These are phyloP conservation scores for Congeria kusceri DNA, from an alignment of 2,888 invertebrate species.

Conservation along the genomic window DNA sequence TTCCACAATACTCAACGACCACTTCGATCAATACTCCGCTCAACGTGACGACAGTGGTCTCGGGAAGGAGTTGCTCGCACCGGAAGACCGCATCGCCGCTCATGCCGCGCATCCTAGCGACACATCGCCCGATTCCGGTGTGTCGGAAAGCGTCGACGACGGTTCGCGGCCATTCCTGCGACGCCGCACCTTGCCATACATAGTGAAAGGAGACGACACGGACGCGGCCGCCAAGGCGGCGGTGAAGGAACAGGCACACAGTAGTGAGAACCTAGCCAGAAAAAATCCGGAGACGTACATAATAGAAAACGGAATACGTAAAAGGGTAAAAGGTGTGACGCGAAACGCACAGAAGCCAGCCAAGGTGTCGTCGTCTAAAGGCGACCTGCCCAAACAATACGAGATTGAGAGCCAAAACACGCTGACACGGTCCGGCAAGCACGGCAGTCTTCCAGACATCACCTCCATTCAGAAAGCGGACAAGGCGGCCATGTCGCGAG, in stretches of 20 bases:
- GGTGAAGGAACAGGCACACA: slow-evolving; percentile 76
- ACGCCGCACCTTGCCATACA: slow-evolving; percentile 83
- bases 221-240: slow-evolving; percentile 52
- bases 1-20: slow-evolving; percentile 84
- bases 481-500: slow-evolving; percentile 94
- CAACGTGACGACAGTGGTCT: slow-evolving; percentile 80
- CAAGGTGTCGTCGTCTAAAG: slow-evolving; percentile 86
- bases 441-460: slow-evolving; percentile 96
- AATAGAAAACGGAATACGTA: slow-evolving; percentile 84
- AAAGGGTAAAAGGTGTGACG: slow-evolving; percentile 81
- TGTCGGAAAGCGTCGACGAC: slow-evolving; percentile 80
- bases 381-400: slow-evolving; percentile 88
- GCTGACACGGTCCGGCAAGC: slow-evolving; percentile 66
- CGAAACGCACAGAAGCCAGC: slow-evolving; percentile 58
- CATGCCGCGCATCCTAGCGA: slow-evolving; percentile 67
- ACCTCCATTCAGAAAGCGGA: slow-evolving; percentile 90
- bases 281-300: slow-evolving; percentile 82
- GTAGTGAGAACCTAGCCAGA: slow-evolving; percentile 78
- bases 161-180: slow-evolving; percentile 76
- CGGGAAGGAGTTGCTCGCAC: slow-evolving; percentile 73
- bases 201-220: slow-evolving; percentile 75
- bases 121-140: slow-evolving; percentile 82
- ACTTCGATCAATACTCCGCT: slow-evolving; percentile 85
- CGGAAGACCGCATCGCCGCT: slow-evolving; percentile 57
- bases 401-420: slow-evolving; percentile 88